Base-by-base conservation (phyloP, 2,888 invertebrate genomes). In the Drosophila hamatofila region DNA sequence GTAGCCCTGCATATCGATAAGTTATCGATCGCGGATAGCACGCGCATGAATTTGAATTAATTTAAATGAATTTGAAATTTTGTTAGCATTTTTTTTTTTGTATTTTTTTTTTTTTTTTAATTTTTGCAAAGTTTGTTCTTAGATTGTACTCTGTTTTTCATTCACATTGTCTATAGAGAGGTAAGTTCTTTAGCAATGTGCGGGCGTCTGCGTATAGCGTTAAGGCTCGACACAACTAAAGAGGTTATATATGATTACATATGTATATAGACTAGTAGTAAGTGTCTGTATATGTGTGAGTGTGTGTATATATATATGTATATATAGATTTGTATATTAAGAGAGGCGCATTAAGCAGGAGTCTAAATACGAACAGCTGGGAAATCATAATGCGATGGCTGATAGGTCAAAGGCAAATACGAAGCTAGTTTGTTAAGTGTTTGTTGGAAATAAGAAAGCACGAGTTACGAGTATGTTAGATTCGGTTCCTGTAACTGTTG, bases 41-140 rank as follows among this genome's bases (percentile, higher is more conserved):
- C 76, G 80, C 84, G 88, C 80, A 79, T 84, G 80, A 89, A 79
- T 90, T 90, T 83, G 64, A 87, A 84, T 87, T 75, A 79, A 87
- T 90, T 89, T 89, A 78, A 87, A 83, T 83, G 81, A 86, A 88
- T 88, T 83, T 83, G 69, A 86, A 90, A 90, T 90, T 89, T 89
- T 78, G 87, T 90, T 87, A 89, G 84, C 83, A 68, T 77, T 78
- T 72, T 46, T 52, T 30, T 8, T 18, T 69, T 68, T 63, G n/a
- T n/a, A n/a, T 78, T 72, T 46, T 52, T 30, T 8, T 18, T 69
- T 68, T 63, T 72, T 71, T 75, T 78, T 59, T 52, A 55, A 61
- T 55, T 78, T 70, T 80, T 67, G 77, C 83, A 80, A 75, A 49
- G 51, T 33, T 66, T 67, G 65, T 70, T 72, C 64, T 83, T 84